Base-by-base conservation (phyloP, 2,797 vertebrate genomes). In the Cirrhinus molitorella region DNA sequence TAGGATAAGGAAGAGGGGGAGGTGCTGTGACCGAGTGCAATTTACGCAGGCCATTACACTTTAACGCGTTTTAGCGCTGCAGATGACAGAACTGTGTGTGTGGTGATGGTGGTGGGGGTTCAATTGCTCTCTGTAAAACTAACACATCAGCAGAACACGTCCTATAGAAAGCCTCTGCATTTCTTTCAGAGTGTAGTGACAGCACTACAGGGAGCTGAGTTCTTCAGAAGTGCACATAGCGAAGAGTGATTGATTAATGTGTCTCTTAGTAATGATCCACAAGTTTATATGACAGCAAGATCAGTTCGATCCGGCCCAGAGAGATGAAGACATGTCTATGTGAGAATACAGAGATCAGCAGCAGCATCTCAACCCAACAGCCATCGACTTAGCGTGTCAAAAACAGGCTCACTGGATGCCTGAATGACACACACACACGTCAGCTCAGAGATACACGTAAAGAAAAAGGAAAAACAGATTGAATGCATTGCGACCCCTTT, bases 41-140 rank as follows among this genome's bases (percentile, higher is more conserved):
- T 75, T 76, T 83, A 83, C 21, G 16, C 25, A 77, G 81, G 16
- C 63, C 81, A 83, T 78, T 83, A 83, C 73, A 83, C 37, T 83
- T 76, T 77, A 70, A 77, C 37, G 13, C 55, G 76, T 78, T 77
- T 70, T 47, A 80, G 61, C 3, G 0, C 63, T 53, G 78, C 61
- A 16, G 28, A 65, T 82, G 59, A 59, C 28, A 74, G 45, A 71
- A 34, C 6, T 80, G 65, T 9, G 51, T 76, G 53, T 40, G 70
- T 65, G 28, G 45, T 19, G 40, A 14, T 28, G 19, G 59, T 17
- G 40, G 14, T 1, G 34, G 34, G 65, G 28, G 28, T 28, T 74
- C n/a, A 61, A 49, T 51, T 66, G 17, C 23, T 37, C 37, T 53
- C 57, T 57, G 45, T 83, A 59, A 78, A 83, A 77, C 65, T 23